These are phyloP conservation scores for Amblyopsis hoosieri DNA, from an alignment of 2,797 vertebrate genomes.

Conservation along the genomic window DNA sequence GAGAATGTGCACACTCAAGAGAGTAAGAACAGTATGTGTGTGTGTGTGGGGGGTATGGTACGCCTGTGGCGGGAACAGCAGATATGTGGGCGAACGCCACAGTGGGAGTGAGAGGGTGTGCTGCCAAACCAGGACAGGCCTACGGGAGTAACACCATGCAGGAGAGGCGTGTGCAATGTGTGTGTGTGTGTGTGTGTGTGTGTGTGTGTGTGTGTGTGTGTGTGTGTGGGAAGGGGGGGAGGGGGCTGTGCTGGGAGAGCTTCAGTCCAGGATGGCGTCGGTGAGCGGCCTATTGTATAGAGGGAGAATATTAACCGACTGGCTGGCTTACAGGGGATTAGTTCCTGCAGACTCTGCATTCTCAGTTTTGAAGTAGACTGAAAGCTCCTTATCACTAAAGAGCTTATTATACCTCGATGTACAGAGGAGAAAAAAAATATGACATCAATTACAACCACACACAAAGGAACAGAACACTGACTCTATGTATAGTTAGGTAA, in stretches of 20 bases:
- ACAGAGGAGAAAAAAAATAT: constrained; percentile 78
- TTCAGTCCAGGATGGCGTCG: constrained; percentile 62
- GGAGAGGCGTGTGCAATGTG: too few relatives aligned
- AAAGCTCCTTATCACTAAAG: constrained; percentile 83
- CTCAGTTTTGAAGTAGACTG: constrained; percentile 80
- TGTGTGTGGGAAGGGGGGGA: constrained; percentile 43
- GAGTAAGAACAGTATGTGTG: too few relatives aligned
- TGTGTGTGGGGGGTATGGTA: too few relatives aligned
- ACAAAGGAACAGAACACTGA: constrained; percentile 55
- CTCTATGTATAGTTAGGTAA: constrained; percentile 13
- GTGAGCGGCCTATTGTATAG: constrained; percentile 65
- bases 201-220: constrained; percentile 10
- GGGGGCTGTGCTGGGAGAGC: constrained; percentile 46
- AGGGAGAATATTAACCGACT: constrained; percentile 73
- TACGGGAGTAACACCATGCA: background rate
- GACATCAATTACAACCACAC: constrained; percentile 59
- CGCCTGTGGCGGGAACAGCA: too few relatives aligned
- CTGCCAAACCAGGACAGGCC: background rate
- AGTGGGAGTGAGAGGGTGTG: constrained; percentile 6
- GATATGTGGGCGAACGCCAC: constrained; percentile 49
- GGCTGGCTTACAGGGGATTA: constrained; percentile 83
- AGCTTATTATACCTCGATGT: constrained; percentile 77
- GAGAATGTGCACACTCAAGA: too few relatives aligned
- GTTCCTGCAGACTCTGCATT: constrained; percentile 84
- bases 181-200: too few relatives aligned